phyloP scores from a whole-genome alignment of 37 sponge, comb jelly and placozoan species.

The Geodia barretti region DNA sequence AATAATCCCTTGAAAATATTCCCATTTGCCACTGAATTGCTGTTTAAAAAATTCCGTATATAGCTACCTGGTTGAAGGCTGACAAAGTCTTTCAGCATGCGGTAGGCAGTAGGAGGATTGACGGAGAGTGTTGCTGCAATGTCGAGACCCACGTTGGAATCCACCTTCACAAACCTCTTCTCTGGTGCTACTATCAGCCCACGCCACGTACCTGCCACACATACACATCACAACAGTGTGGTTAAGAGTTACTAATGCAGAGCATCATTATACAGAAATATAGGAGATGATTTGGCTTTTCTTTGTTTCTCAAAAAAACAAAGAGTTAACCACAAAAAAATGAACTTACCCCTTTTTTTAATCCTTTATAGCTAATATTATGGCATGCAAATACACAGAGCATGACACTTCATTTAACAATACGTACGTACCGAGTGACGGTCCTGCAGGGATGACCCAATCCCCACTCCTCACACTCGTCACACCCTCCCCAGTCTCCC shows the following conservation, averaged over 20 bases:
- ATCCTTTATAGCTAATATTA: neutral
- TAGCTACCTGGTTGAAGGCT: conserved; percentile 55
- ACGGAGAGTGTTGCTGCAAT: conserved; percentile 79
- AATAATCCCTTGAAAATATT: too few relatives aligned
- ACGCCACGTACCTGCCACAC: conserved; percentile 81
- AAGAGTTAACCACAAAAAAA: neutral
- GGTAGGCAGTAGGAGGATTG: conserved; percentile 92
- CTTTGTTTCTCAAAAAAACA: neutral
- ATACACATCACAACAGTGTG: too few relatives aligned
- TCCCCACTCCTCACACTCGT: conserved; percentile 67
- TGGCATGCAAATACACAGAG: neutral
- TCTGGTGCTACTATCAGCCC: conserved; percentile 38
- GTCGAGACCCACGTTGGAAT: conserved; percentile 40
- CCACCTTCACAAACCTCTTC: conserved; percentile 44
- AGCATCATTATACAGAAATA: too few relatives aligned
- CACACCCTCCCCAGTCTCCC: conserved; percentile 59
- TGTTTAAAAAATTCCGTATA: too few relatives aligned
- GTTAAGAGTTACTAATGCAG: too few relatives aligned
- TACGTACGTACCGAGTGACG: conserved; percentile 69
- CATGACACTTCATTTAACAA: neutral
- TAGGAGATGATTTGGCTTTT: too few relatives aligned
- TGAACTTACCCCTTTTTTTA: neutral
- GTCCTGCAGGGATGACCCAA: conserved; percentile 65
- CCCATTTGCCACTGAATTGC: too few relatives aligned
- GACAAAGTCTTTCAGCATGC: conserved; percentile 94